Base-by-base conservation (phyloP, 2,888 invertebrate genomes). In the Campoplex nolae region DNA sequence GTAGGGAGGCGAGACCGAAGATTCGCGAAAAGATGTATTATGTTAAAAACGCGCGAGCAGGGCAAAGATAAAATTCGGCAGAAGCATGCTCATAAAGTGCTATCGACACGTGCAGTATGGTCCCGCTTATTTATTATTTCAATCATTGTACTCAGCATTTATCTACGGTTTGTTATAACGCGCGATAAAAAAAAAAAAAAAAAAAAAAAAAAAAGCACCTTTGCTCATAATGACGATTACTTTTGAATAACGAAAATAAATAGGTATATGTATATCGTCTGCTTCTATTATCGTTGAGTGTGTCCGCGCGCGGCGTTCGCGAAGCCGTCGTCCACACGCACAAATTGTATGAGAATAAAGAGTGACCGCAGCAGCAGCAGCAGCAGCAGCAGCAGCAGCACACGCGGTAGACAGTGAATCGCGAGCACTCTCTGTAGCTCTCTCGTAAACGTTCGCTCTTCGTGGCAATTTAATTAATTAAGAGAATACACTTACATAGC, bases 381-480 rank as follows among this genome's bases (percentile, higher is more conserved):
- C n/a, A n/a, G n/a, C n/a, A n/a, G n/a, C n/a, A n/a, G n/a, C n/a
- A n/a, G n/a, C n/a, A n/a, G n/a, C n/a, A n/a, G n/a, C n/a, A n/a
- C n/a, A 62, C 58, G 54, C n/a, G 56, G 68, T 32, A 62, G 54
- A 54, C 51, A 70, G 28, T 71, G 79, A 70, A 45, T 45, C 18
- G 45, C 56, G 58, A 56, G 48, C 62, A 32, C 62, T 28, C 58
- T 3, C 18, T 38, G 6, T 38, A 38, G 16, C 51, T 51, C 18
- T 28, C 81, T 84, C 84, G 82, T 82, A 82, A 87, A 84, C 81
- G 86, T 78, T 87, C 75, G 75, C 62, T 87, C 84, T 84, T 87
- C 87, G 87, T 87, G 87, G 87, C 87, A 87, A 84, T 87, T 87
- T 87, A 87, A 87, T 87, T 87, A 87, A 87, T 87, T 84, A 87